A percentile compares a stretch with the other conserved stretches of the same genome.
These are phyloP conservation scores for Pangasianodon hypophthalmus DNA, from an alignment of 2,113 vertebrate species.

Conservation along the genomic window DNA sequence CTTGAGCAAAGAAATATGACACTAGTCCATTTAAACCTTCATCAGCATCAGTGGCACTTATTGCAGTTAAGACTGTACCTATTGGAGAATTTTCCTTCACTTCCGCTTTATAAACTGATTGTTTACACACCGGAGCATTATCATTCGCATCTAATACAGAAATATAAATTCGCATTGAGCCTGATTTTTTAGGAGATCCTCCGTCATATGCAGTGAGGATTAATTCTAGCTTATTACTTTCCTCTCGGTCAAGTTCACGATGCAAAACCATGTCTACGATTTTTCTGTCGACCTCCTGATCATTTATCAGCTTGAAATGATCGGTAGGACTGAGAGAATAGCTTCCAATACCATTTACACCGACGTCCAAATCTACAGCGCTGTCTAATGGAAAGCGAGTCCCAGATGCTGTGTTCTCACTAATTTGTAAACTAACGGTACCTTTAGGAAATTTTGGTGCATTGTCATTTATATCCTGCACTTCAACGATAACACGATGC, in stretches of 20 bases:
- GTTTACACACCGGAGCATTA: slow-evolving; percentile 70
- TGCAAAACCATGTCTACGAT: slow-evolving; percentile 71
- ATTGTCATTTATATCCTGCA: slow-evolving; percentile 13
- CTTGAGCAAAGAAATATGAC: slow-evolving; percentile 66
- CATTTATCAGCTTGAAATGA: slow-evolving; percentile 43
- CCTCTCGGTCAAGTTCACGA: slow-evolving; percentile 68
- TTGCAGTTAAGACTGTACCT: slow-evolving; percentile 59
- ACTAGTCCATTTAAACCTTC: slow-evolving; percentile 66
- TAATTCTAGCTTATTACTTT: slow-evolving; percentile 62
- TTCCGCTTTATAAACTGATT: slow-evolving; percentile 61
- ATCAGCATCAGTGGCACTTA: slow-evolving; percentile 70
- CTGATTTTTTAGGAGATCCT: slow-evolving; percentile 64
- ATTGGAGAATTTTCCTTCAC: slow-evolving; percentile 60
- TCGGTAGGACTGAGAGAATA: slow-evolving; percentile 64
- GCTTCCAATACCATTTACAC: slow-evolving; percentile 66
- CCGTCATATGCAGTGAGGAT: slow-evolving; percentile 72
- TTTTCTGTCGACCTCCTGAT: slow-evolving; percentile 56
- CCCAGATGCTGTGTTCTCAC: slow-evolving; percentile 42
- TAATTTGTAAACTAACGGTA: slow-evolving; percentile 1
- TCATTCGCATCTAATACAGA: slow-evolving; percentile 73
- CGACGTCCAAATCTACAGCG: slow-evolving; percentile 72
- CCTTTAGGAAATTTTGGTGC: slow-evolving; percentile 18
- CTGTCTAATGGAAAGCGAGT: slow-evolving; percentile 65
- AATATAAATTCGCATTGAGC: slow-evolving; percentile 61
- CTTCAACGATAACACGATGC: slow-evolving; percentile 49